Percentiles rank a stretch among this genome's conserved stretches.
phyloP scores from a whole-genome alignment of 2,113 vertebrate genomes.

The Albula glossodonta region DNA sequence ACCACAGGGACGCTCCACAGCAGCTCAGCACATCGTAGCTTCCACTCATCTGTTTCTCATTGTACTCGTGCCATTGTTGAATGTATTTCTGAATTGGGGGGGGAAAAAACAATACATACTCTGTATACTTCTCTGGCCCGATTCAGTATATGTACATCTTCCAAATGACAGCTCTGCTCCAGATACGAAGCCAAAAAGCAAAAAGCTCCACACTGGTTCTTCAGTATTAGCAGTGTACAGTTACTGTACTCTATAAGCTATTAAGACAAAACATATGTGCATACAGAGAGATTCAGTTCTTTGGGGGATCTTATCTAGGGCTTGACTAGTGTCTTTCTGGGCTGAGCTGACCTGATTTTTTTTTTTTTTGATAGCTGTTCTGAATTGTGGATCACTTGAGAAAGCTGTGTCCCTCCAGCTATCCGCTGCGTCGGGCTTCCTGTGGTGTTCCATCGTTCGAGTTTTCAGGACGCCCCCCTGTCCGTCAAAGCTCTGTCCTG shows the following conservation, averaged over 20 bases:
- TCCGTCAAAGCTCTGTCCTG: not conserved
- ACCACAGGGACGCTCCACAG: not conserved
- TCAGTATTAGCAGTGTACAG: slow-evolving; percentile 11
- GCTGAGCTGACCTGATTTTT: not conserved
- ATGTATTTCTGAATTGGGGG: slow-evolving; percentile 6
- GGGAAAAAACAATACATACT: not conserved
- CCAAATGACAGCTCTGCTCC: not conserved
- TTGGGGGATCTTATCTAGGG: not conserved
- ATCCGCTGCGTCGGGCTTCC: not conserved
- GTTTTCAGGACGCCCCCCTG: not conserved
- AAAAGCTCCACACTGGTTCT: not conserved
- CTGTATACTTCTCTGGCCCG: not conserved
- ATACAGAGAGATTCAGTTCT: not conserved
- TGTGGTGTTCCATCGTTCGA: not conserved
- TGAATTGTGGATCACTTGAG: not conserved
- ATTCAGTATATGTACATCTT: not conserved
- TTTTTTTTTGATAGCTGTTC: not conserved
- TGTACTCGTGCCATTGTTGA: not conserved
- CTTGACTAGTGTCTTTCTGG: not conserved
- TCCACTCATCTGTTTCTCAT: not conserved
- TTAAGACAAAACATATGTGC: not conserved
- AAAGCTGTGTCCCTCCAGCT: too few species aligned
- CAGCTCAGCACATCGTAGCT: not conserved
- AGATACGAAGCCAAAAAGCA: not conserved
- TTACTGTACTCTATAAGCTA: not conserved